Base-by-base conservation (phyloP, 1,140 invertebrate species). In the Eumaeus atala region DNA sequence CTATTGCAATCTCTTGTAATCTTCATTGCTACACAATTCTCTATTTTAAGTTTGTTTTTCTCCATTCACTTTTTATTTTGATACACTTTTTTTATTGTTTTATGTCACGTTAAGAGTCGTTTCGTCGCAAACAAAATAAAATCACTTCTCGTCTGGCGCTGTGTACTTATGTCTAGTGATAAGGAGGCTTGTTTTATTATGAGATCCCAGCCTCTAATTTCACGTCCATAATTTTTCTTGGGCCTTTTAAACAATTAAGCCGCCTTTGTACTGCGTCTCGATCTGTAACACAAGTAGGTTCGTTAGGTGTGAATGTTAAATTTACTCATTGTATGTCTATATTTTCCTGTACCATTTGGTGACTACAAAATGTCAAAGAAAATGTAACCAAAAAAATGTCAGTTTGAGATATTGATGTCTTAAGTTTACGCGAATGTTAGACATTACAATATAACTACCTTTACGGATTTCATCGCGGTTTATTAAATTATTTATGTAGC, bases 1-100 rank as follows among this genome's bases (percentile, higher is more conserved):
- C 82, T 86, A 85, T 84, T 86, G 81, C 75, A 76, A 80, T 80
- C 71, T 81, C 72, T 74, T 70, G 72, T 78, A 74, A 80, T 78
- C 60, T 73, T 76, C 66, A 74, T 71, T 64, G 65, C 72, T 78
- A 74, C 73, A 72, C 67, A 69, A 72, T 61, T 59, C 52, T 67
- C 62, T 75, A 66, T 72, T 70, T 61, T 58, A 70, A 66, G 62
- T 77, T 69, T 55, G 58, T 56, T 62, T 68, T 65, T 28, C 6
- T 28, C 2, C 66, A 65, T 74, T 75, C 77, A 85, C 78, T 81
- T 76, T 70, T 74, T 70, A 67, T 65, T 79, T 82, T 81, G 80
- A 67, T 77, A 73, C 74, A 80, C 72, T 79, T 81, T 76, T n/a
- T 76, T 73, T 62, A 74, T 67, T 69, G 62, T 71, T 72, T 69